These are phyloP conservation scores for Urophycis tenuis DNA, from an alignment of 2,797 vertebrate genomes.

Conservation along the genomic window DNA sequence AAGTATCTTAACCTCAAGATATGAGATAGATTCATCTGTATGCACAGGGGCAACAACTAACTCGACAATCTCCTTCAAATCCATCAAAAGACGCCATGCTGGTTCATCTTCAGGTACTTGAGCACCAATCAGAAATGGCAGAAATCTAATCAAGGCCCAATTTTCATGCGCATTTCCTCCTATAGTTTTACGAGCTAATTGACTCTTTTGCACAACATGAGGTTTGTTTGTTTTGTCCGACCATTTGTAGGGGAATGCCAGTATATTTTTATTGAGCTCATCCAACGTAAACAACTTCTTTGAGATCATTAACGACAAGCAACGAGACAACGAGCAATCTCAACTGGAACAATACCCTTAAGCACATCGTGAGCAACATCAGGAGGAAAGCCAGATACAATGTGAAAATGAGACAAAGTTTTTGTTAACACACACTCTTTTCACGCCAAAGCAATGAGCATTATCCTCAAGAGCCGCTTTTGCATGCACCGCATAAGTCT, in stretches of 20 bases:
- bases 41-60: conserved; percentile 21
- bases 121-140: conserved; percentile 13
- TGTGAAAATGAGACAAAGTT: conserved; percentile 11
- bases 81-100: conserved; percentile 17
- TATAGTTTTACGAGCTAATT: not conserved
- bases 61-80: conserved; percentile 25
- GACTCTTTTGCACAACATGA: not conserved
- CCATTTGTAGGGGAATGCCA: not conserved
- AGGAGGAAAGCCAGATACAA: conserved; percentile 17
- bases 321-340: conserved; percentile 18
- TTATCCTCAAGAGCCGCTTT: conserved; percentile 6
- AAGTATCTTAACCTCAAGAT: conserved; percentile 19
- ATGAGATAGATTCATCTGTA: conserved; percentile 21
- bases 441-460: conserved; percentile 17
- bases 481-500: conserved; percentile 8
- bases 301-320: conserved; percentile 14
- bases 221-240: not conserved
- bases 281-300: conserved; percentile 15
- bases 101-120: conserved; percentile 15
- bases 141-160: not conserved
- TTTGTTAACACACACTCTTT: conserved; percentile 21
- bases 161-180: conserved; percentile 25
- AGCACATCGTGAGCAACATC: conserved; percentile 8
- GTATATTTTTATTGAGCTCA: conserved; percentile 18
- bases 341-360: conserved; percentile 5